Conservation (phyloP, 2,113 vertebrate genomes). For the Chauna torquata region DNA sequence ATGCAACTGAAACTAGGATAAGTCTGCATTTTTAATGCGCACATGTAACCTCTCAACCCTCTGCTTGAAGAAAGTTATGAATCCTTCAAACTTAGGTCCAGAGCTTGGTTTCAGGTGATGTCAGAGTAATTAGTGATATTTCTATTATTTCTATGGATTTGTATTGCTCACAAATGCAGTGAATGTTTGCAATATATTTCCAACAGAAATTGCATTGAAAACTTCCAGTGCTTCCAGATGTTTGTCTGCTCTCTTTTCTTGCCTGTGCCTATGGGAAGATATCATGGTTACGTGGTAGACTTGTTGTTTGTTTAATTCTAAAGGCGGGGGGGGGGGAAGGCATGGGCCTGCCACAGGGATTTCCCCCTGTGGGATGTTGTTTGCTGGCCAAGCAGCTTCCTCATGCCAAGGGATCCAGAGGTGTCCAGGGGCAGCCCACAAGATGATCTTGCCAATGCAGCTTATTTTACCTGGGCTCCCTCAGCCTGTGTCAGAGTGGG, state of each 20-base stretch:
- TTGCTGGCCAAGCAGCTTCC: background rate
- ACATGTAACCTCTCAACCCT: background rate
- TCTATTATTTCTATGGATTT: background rate
- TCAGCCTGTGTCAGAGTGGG: background rate
- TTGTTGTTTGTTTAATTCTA: background rate
- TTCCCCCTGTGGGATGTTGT: background rate
- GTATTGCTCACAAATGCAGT: background rate
- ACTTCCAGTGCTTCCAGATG: background rate
- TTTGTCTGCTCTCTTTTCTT: background rate
- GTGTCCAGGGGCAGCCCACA: background rate
- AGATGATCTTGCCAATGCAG: background rate
- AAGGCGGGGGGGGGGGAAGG: background rate
- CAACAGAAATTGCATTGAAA: background rate
- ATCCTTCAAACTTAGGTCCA: background rate
- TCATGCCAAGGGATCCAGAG: accelerated
- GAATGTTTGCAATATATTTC: background rate
- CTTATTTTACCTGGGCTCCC: background rate
- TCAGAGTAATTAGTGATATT: background rate
- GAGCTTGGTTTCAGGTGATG: background rate
- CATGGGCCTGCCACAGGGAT: background rate
- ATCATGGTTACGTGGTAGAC: background rate
- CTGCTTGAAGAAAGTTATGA: background rate
- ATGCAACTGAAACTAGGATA: background rate
- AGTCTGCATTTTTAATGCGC: background rate
- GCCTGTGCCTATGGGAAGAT: background rate